Percentiles rank a stretch among this genome's conserved stretches.
Evolutionary conservation across 1,140 invertebrate species (phyloP).

Genomic region (Rhynchophorus ferrugineus): DNA sequence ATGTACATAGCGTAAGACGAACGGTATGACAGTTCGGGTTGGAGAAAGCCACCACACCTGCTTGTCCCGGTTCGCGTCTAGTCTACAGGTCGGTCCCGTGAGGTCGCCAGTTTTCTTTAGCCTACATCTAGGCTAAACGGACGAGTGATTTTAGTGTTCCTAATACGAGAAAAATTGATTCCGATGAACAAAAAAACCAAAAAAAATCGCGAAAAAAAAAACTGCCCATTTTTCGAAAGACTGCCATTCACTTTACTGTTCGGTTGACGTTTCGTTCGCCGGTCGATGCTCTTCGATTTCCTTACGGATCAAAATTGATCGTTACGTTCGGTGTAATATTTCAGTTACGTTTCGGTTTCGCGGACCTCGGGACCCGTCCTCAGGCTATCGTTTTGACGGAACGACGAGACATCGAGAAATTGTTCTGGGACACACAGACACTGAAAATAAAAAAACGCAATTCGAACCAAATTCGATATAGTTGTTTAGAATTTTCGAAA

Average conservation of each 20-base stretch:
- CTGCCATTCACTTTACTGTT: conserved; percentile 40
- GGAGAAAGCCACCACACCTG: no score
- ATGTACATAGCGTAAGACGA: not conserved
- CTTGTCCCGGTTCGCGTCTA: no score
- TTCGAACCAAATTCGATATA: no score
- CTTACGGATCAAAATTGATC: conserved; percentile 43
- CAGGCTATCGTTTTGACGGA: no score
- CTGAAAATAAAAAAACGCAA: no score
- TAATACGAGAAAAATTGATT: conserved; percentile 35
- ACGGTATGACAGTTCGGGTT: not conserved
- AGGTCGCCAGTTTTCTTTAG: conserved; percentile 27
- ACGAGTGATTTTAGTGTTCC: conserved; percentile 42
- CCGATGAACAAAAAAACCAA: no score
- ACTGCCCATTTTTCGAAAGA: conserved; percentile 42
- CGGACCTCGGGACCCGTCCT: conserved; percentile 35
- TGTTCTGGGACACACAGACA: no score
- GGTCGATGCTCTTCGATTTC: no score
- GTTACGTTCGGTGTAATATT: conserved; percentile 33
- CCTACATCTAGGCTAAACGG: conserved; percentile 32
- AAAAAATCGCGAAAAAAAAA: conserved; percentile 13
- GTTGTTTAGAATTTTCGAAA: no score
- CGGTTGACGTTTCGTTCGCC: conserved; percentile 26
- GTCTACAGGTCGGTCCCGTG: conserved; percentile 27
- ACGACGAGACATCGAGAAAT: no score
- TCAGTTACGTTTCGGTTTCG: conserved; percentile 24